Conservation (phyloP, 2,888 invertebrate species). For the Lutraria lutraria region DNA sequence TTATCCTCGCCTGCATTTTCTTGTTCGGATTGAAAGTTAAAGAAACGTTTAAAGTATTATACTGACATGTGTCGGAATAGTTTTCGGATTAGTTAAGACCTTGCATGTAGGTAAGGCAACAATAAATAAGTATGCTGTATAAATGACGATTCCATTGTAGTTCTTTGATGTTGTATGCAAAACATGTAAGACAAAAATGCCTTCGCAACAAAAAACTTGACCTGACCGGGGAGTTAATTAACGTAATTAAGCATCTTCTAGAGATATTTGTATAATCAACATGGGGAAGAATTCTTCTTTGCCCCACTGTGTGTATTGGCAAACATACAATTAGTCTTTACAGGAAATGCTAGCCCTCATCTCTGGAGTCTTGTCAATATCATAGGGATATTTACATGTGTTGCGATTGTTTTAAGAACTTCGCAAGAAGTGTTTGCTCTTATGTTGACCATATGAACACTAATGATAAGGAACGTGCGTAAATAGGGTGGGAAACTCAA, state of each 20-base stretch:
- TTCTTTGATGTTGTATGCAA: slow-evolving; percentile 24
- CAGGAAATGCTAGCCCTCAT: slow-evolving; percentile 11
- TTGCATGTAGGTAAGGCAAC: too few species aligned
- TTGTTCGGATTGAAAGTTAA: too few species aligned
- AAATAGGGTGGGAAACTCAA: slow-evolving; percentile 39
- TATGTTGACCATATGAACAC: slow-evolving; percentile 30
- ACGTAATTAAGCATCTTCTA: slow-evolving; percentile 61
- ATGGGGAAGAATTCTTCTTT: slow-evolving; percentile 36
- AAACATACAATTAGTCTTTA: slow-evolving; percentile 32
- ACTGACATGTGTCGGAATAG: too few species aligned
- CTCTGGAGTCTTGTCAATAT: not conserved
- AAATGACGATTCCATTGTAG: not conserved
- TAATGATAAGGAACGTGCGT: slow-evolving; percentile 46
- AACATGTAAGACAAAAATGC: slow-evolving; percentile 40
- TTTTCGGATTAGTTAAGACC: too few species aligned
- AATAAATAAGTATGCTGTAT: too few species aligned
- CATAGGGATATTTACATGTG: not conserved
- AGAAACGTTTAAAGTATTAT: too few species aligned
- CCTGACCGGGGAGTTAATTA: slow-evolving; percentile 47
- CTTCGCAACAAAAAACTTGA: slow-evolving; percentile 37
- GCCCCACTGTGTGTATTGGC: slow-evolving; percentile 53
- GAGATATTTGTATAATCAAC: slow-evolving; percentile 66
- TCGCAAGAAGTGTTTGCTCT: not conserved
- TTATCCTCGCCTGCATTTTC: too few species aligned
- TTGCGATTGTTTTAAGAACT: slow-evolving; percentile 7